These are phyloP conservation scores for Dreissena rostriformis DNA, from an alignment of 1,140 invertebrate genomes.

Conservation along the genomic window DNA sequence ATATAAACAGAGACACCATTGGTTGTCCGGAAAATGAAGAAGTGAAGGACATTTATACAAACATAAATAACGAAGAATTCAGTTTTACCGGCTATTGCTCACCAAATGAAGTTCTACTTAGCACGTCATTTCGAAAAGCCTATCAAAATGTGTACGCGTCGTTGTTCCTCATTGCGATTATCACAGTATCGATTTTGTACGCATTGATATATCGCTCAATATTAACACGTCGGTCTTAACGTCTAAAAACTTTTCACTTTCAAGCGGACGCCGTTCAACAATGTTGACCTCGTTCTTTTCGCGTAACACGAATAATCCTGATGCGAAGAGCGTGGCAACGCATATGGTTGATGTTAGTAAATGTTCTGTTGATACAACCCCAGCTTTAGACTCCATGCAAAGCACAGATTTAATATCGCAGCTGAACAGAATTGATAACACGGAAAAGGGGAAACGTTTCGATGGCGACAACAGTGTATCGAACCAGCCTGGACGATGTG, in stretches of 20 bases:
- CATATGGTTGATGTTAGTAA: not conserved
- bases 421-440: too few relatives aligned
- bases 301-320: constrained; percentile 20
- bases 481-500: not conserved
- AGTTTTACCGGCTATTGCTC: constrained; percentile 57
- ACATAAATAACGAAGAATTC: constrained; percentile 20
- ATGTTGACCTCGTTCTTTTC: constrained; percentile 18
- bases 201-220: constrained; percentile 74
- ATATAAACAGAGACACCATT: not conserved
- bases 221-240: constrained; percentile 56
- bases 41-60: not conserved
- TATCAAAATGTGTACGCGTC: constrained; percentile 74
- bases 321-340: constrained; percentile 4
- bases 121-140: constrained; percentile 47
- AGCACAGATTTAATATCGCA: not conserved
- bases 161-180: constrained; percentile 70
- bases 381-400: not conserved
- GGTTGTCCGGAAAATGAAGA: not conserved
- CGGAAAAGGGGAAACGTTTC: not conserved
- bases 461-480: not conserved
- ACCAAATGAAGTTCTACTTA: constrained; percentile 60
- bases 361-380: not conserved
- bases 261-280: constrained; percentile 33
- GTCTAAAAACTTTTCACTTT: constrained; percentile 53
- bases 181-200: constrained; percentile 73